These are phyloP conservation scores for Trichosurus vulpecula DNA, from an alignment of 2,797 vertebrate species.

Conservation along the genomic window DNA sequence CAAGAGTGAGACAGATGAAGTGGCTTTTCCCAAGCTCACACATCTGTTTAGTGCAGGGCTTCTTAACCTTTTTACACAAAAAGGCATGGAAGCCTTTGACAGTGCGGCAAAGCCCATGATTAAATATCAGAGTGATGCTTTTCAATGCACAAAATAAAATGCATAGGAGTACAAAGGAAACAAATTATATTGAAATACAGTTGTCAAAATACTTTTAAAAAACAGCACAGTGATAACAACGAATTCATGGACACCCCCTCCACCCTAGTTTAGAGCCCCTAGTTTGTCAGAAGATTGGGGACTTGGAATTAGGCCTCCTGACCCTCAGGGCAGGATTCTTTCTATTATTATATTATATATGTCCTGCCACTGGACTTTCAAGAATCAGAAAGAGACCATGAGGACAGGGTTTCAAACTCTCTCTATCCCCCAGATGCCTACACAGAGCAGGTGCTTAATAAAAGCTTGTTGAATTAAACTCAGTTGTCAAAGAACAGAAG, in stretches of 20 bases:
- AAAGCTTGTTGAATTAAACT: background rate
- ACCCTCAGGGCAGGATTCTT: too few species aligned
- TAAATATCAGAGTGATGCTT: background rate
- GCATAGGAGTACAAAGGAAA: background rate
- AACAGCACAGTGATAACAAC: background rate
- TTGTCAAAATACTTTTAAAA: background rate
- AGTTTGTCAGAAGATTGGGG: background rate
- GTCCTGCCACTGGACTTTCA: too few species aligned
- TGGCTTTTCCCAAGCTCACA: too few species aligned
- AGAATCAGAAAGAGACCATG: background rate
- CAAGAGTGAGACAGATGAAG: too few species aligned
- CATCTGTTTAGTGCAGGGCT: too few species aligned
- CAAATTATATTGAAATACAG: background rate
- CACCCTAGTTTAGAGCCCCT: background rate
- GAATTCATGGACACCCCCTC: background rate
- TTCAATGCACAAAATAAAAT: background rate
- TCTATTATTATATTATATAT: too few species aligned
- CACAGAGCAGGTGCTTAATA: background rate
- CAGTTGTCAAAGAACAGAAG: background rate
- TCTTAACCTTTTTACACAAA: too few species aligned
- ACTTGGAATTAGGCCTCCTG: background rate
- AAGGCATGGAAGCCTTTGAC: background rate
- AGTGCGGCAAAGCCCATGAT: background rate
- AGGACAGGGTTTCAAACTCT: background rate
- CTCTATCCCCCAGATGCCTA: background rate